Evolutionary conservation across 2,888 invertebrate genomes (phyloP).

Genomic region (Magallana nippona): DNA sequence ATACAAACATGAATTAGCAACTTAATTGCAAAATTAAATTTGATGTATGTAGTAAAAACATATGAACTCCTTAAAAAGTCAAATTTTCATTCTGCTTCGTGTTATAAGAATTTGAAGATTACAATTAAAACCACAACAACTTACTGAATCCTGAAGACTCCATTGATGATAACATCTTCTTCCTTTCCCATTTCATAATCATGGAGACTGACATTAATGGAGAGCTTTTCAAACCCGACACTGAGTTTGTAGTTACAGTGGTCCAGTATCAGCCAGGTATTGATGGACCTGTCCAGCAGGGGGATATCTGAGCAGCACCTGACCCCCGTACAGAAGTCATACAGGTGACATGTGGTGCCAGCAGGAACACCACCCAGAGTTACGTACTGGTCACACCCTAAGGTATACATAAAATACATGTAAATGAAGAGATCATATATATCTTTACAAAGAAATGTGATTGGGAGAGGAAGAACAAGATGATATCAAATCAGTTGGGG

Average conservation of each 20-base stretch:
- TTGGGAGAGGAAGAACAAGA: no score
- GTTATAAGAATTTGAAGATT: no score
- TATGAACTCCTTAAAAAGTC: no score
- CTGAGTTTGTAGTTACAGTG: conserved; percentile 52
- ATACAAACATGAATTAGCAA: no score
- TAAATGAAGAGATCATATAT: no score
- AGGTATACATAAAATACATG: neutral
- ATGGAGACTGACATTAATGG: conserved; percentile 46
- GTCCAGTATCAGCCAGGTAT: conserved; percentile 47
- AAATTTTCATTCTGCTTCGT: no score
- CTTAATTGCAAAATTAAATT: no score
- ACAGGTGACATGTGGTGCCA: conserved; percentile 49
- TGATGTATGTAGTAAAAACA: no score
- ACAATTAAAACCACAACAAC: neutral
- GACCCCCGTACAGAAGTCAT: conserved; percentile 50
- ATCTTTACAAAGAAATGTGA: no score
- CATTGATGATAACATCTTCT: conserved; percentile 52
- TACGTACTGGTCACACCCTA: conserved; percentile 40
- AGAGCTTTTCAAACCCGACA: conserved; percentile 54
- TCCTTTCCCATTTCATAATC: conserved; percentile 53
- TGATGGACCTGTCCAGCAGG: conserved; percentile 49
- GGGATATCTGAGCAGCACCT: conserved; percentile 51
- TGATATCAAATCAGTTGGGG: no score
- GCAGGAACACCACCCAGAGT: conserved; percentile 13
- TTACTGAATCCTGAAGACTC: conserved; percentile 57